Percentiles rank a stretch among this genome's conserved stretches.
phyloP scores from a whole-genome alignment of 2,888 invertebrate species.

The Neria commutata region DNA sequence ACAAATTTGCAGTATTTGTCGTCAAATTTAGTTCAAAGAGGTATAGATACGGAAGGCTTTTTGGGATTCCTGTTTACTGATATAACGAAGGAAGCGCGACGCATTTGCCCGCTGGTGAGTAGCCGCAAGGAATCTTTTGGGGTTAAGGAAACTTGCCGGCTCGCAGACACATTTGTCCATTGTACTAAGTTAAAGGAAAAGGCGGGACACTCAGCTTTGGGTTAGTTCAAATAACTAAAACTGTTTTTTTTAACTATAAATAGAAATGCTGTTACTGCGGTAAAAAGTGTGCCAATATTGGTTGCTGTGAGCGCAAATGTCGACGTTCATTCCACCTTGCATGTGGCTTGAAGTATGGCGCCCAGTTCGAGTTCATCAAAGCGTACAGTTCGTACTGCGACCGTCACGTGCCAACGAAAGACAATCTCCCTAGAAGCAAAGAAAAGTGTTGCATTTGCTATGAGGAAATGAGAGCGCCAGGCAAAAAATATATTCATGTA shows the following conservation, averaged over 20 bases:
- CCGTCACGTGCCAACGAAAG: constrained; percentile 29
- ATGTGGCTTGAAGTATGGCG: constrained; percentile 72
- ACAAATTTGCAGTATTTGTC: constrained; percentile 72
- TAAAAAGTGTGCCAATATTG: constrained; percentile 72
- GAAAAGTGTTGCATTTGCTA: constrained; percentile 74
- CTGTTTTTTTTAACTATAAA: background rate
- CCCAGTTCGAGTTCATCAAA: constrained; percentile 70
- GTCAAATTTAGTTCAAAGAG: constrained; percentile 72
- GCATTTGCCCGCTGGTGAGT: constrained; percentile 72
- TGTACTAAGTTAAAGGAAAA: too few relatives aligned
- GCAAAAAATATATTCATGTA: too few relatives aligned
- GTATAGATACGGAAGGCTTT: constrained; percentile 72
- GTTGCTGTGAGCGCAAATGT: constrained; percentile 72
- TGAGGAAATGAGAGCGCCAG: constrained; percentile 61
- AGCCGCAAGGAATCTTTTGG: background rate
- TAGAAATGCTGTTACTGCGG: constrained; percentile 75
- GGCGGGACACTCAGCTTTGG: background rate
- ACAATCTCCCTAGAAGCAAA: constrained; percentile 8
- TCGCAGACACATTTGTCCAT: too few relatives aligned
- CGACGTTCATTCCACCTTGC: constrained; percentile 75
- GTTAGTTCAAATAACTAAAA: background rate
- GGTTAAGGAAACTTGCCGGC: too few relatives aligned
- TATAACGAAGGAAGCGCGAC: constrained; percentile 69
- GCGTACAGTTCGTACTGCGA: constrained; percentile 65
- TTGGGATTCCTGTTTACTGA: constrained; percentile 75